Base-by-base conservation (phyloP, 2,888 invertebrate species). In the Taphrorychus bicolor region DNA sequence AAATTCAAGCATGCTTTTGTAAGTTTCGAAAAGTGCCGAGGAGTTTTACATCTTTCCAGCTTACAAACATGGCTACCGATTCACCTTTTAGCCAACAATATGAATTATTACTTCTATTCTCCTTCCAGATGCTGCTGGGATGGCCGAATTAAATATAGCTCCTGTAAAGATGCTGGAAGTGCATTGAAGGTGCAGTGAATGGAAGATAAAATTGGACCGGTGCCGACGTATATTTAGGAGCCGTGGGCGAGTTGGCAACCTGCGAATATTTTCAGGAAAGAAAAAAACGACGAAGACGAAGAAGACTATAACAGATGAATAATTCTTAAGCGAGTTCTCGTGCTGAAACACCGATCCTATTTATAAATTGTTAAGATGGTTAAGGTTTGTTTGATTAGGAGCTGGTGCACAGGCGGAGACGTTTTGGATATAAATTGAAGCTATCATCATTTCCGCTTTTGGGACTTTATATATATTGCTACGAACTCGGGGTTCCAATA, bases 151-250 rank as follows among this genome's bases (percentile, higher is more conserved):
- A 68, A 54, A 68, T 68, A 68, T 68, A 68, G 56, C 18, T 41
- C 23, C 56, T 42, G 53, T 59, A 59, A 68, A 63, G 68, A 63
- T 59, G 68, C 53, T 69, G 66, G 66, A 70, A 70, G 67, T 70
- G 67, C 65, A 67, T 60, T 70, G 67, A 68, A 74, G 74, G 75
- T 77, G 79, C 81, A 80, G 82, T 83, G 83, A 83, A 83, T 83
- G 83, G 82, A 82, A 77, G 79, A 80, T 81, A 80, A 82, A 83
- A 82, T 83, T 83, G 83, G 84, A 80, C 74, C 72, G 67, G 73
- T 84, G 83, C 83, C 83, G 58, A 77, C 76, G 76, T 84, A 83
- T 83, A 83, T 84, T 82, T 83, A 83, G 83, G 77, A 76, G 73
- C 80, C 78, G 83, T 83, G 81, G 82, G 83, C 82, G 83, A 62